Base-by-base conservation (phyloP, 1,140 invertebrate species). In the Drosophila tani region DNA sequence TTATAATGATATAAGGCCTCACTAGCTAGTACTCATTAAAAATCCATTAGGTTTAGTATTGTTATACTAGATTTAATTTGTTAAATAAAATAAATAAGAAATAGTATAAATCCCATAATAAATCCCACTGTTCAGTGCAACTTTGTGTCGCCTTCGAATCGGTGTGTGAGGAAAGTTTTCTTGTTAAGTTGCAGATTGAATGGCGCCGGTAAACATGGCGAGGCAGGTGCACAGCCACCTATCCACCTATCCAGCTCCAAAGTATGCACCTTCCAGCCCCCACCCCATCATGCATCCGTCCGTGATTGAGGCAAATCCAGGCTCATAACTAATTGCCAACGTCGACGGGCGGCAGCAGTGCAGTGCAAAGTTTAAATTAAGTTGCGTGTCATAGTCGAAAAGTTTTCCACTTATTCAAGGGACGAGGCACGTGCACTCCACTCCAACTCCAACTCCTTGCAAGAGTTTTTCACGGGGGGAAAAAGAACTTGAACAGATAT, bases 361-460 rank as follows among this genome's bases (percentile, higher is more conserved):
- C 60, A 45, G 66, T 75, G 73, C 51, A 84, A 84, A 80, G 73
- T 84, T 84, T 84, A 84, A 84, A 84, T 84, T 84, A 84, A 84
- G 81, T 84, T 84, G 81, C 77, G 81, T 84, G 81, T 84, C 81
- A 84, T 84, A 84, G 81, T 74, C 81, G 63, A 74, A 83, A 84
- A 84, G 81, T 84, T 84, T 81, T 66, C 64, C 62, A 76, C 74
- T 76, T 76, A 76, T 67, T 76, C 62, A 76, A 75, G 60, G 43
- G 41, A 29, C 27, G 27, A 40, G 40, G 56, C 40, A 74, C 70
- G 70, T 74, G 66, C n/a, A n/a, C n/a, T n/a, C n/a, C n/a, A n/a
- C 46, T 51, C 38, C 21, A 15, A 29, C 19, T 19, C 15, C 9
- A 29, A 38, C 51, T 35, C 11, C 14, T 24, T 24, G 21, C 7